Conservation (phyloP, 2,113 vertebrate genomes). For the Formicarius rufipectus region DNA sequence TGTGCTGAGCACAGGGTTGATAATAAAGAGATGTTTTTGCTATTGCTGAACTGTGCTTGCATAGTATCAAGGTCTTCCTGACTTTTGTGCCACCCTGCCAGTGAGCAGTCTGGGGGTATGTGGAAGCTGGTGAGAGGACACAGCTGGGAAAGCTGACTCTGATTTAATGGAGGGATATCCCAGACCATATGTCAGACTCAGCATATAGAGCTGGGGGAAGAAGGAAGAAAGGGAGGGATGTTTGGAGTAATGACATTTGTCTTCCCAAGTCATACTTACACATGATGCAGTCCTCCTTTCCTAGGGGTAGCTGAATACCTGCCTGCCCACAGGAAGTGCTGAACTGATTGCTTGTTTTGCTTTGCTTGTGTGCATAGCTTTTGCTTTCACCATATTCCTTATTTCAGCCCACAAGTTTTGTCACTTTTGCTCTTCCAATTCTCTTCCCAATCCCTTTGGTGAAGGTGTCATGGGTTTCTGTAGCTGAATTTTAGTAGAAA, state of each 20-base stretch:
- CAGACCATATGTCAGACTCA: background rate
- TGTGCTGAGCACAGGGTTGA: background rate
- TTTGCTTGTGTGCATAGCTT: background rate
- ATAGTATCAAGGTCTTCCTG: background rate
- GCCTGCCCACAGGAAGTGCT: background rate
- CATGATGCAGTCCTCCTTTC: background rate
- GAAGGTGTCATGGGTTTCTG: no score
- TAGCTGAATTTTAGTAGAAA: no score
- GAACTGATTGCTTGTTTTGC: background rate
- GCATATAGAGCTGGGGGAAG: background rate
- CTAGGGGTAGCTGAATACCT: background rate
- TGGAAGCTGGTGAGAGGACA: background rate
- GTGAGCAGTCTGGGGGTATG: background rate
- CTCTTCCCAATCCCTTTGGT: background rate
- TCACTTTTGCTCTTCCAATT: background rate
- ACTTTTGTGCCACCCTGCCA: background rate
- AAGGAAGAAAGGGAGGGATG: background rate
- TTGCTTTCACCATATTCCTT: background rate
- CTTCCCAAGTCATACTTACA: background rate
- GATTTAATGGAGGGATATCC: background rate
- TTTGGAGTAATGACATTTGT: background rate
- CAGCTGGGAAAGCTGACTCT: background rate
- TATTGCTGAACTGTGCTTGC: background rate
- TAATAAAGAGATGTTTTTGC: background rate
- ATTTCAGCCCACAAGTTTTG: background rate